Evolutionary conservation across 2,113 vertebrate genomes (phyloP), one percentile per base, ranked within the genome.

Genomic region (Corvus hawaiiensis): DNA sequence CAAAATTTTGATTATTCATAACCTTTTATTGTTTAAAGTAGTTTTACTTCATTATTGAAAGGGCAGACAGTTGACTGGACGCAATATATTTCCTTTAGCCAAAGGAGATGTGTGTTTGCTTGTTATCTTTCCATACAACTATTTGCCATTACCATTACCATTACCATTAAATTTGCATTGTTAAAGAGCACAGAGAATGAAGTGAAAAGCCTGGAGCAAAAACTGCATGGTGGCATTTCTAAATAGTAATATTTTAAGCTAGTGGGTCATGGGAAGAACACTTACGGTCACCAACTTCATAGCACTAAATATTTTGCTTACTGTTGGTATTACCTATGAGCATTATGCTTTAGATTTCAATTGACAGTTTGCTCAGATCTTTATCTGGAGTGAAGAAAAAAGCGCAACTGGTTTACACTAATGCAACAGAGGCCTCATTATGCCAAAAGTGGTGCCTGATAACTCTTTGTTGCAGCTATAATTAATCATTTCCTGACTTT

Each of bases 1-100:
- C 80, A 96, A 96, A 93, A 66, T 91, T 94, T 76, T 87, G 64
- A 64, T 92, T 89, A 92, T 94, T 85, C 48, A 89, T 95, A 74
- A 92, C 44, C 37, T 59, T 90, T 92, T 51, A 49, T 46, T 66
- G 33, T 67, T 93, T 81, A 68, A 93, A 96, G 80, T 54, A 54
- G 6, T 85, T 95, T 87, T 71, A 54, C 18, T 83, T 84, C 89
- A 46, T 24, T 94, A 20, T 37, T 68, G 75, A 94, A 78, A 64
- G 39, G 84, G 39, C 26, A 80, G 58, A 80, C 16, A 77, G 24
- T 54, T 56, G 24, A 89, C 19, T 56, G 41, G 48, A 33, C 77
- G 23, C 52, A 59, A 54, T 94, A 30, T 75, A 74, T 63, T 79
- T 81, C 48, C 62, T 92, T 67, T 66, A 84, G 32, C 9, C 30